Base-by-base conservation (phyloP, 30 jellyfish, hydroid and myxozoan species). In the Pelagia noctiluca region DNA sequence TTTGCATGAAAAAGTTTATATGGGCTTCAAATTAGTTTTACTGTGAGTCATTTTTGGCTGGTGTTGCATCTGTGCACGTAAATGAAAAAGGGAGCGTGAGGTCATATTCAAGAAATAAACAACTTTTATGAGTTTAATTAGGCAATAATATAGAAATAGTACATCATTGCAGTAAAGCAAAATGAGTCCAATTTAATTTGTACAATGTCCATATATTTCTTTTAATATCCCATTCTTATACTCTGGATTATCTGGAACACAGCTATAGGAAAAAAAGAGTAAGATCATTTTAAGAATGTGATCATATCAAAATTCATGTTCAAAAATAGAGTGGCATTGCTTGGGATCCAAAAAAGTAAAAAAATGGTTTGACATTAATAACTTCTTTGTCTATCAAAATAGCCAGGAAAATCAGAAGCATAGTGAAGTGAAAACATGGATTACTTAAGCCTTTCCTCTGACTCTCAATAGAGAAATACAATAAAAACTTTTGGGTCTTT, bases 221-320 rank as follows among this genome's bases (percentile, higher is more conserved):
- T 19, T 76, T 76, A 93, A 70, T 50, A 87, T 50, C 98, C 98
- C 93, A 75, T 88, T 70, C 99, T 77, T 12, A 94, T 94, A 52
- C 99, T 94, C 70, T 94, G 99, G 35, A 94, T 88, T 90, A 94
- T 94, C 83, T 94, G 99, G 88, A 94, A 94, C 68, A 94, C 99
- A 71, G 99, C 99, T 94, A 70, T 49, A 94, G 83, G 2, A 26
- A 29, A 76, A 64, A 26, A 5, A 42, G 12, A 42, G 8, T 16
- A 42, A 42, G 57, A 5, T 42, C 8, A 5, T 42, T 8, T 16
- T 5, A 42, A 5, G 8, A 42, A 42, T 42, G 57, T 42, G 57
- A 42, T 42, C 12, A 42, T 42, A 16, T 5, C 12, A 42, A 42
- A 42, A 5, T 16, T 5, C 57, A 42, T 8, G 16, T 5, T 16